Conservation (phyloP, 2,797 vertebrate species). For the Ceyx erithaca region DNA sequence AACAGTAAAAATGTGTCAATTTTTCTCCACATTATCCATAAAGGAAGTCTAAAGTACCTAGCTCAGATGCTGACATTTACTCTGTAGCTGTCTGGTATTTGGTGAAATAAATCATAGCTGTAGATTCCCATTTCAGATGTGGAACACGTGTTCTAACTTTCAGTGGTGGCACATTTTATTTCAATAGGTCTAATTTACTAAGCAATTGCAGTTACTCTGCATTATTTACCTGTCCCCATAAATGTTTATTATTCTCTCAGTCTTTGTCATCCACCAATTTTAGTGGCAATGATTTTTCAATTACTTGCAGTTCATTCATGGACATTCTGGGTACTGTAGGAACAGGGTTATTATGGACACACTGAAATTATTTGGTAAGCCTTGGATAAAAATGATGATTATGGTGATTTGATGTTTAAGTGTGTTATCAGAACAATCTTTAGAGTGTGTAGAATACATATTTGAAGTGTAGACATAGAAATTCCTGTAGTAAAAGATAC, state of each 20-base stretch:
- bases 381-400: neutral
- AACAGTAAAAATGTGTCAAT: neutral
- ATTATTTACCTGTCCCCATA: neutral
- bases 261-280: neutral
- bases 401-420: constrained; percentile 38
- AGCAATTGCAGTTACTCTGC: neutral
- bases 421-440: neutral
- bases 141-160: neutral
- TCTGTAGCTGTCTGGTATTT: neutral
- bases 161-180: neutral
- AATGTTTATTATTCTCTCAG: neutral
- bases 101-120: neutral
- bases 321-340: neutral
- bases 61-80: neutral
- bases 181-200: neutral
- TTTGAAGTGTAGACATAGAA: neutral
- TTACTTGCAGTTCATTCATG: neutral
- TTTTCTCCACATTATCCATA: neutral
- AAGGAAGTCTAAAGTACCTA: neutral
- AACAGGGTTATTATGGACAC: neutral
- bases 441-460: neutral
- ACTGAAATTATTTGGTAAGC: neutral
- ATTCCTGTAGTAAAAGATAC: neutral
- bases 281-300: neutral
- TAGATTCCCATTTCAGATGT: neutral